These are phyloP conservation scores for Dascillus cervinus DNA, from an alignment of 2,888 invertebrate genomes.

Conservation along the genomic window DNA sequence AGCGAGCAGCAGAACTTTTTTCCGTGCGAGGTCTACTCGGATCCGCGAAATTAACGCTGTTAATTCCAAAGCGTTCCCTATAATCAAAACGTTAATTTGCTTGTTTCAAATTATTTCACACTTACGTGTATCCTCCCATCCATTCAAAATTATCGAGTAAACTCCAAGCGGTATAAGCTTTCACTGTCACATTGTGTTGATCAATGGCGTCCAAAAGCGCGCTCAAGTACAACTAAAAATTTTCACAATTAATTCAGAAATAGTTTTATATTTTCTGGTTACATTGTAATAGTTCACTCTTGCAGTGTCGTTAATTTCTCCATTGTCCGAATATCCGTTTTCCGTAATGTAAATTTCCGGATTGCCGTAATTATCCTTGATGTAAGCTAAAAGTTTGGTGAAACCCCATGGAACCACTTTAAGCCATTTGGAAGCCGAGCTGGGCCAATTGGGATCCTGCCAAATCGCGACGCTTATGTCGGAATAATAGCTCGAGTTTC, in stretches of 20 bases:
- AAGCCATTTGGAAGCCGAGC: background rate
- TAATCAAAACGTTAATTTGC: too few species aligned
- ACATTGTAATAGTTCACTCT: constrained; percentile 36
- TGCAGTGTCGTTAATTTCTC: constrained; percentile 40
- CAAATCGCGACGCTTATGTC: background rate
- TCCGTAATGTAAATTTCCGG: constrained; percentile 44
- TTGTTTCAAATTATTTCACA: too few species aligned
- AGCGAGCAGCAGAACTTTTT: constrained; percentile 52
- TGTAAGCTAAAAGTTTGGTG: constrained; percentile 46
- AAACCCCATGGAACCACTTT: constrained; percentile 49
- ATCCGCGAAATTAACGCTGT: constrained; percentile 56
- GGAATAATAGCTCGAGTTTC: background rate
- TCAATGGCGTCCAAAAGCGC: constrained; percentile 24
- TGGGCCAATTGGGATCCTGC: background rate
- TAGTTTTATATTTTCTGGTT: too few species aligned
- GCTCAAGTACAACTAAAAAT: constrained; percentile 22
- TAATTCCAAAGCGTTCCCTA: constrained; percentile 67
- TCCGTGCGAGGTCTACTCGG: constrained; percentile 50
- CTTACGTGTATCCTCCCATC: constrained; percentile 28
- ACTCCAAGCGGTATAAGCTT: constrained; percentile 29
- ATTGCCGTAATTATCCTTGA: constrained; percentile 34
- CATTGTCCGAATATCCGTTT: constrained; percentile 45
- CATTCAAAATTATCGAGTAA: constrained; percentile 34
- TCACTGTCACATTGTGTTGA: constrained; percentile 24
- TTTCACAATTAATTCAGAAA: background rate